These are phyloP conservation scores for Scopus umbretta DNA, from an alignment of 2,113 vertebrate genomes.

Conservation along the genomic window DNA sequence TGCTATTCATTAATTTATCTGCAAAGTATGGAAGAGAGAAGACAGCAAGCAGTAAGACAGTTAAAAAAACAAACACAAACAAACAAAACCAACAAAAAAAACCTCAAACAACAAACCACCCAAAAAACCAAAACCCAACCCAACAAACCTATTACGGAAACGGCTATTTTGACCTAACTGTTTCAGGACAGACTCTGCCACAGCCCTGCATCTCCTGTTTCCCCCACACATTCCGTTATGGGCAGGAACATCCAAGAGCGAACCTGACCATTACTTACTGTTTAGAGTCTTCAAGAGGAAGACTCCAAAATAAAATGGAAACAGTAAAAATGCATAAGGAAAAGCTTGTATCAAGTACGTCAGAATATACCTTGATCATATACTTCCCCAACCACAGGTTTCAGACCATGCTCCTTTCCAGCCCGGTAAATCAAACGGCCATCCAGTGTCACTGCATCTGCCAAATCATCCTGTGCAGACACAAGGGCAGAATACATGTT, in stretches of 20 bases:
- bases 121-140: background rate
- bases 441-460: slow-evolving; percentile 82
- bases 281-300: background rate
- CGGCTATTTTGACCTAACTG: background rate
- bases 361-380: slow-evolving; percentile 72
- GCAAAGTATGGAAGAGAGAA: background rate
- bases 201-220: background rate
- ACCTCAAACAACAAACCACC: too few relatives aligned
- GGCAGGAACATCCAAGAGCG: background rate
- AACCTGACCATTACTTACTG: background rate
- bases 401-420: slow-evolving; percentile 77
- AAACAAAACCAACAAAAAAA: background rate
- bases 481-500: background rate
- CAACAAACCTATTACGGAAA: background rate
- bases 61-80: background rate
- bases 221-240: background rate
- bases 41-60: background rate
- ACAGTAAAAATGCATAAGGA: background rate
- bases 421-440: slow-evolving; percentile 78
- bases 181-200: background rate
- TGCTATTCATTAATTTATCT: background rate
- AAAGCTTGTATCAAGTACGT: background rate
- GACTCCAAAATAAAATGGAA: background rate
- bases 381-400: slow-evolving; percentile 84
- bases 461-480: slow-evolving; percentile 73